Percentiles rank a stretch among this genome's conserved stretches.
These are phyloP conservation scores for Drosophila miranda DNA, from an alignment of 1,140 invertebrate species.

Conservation along the genomic window DNA sequence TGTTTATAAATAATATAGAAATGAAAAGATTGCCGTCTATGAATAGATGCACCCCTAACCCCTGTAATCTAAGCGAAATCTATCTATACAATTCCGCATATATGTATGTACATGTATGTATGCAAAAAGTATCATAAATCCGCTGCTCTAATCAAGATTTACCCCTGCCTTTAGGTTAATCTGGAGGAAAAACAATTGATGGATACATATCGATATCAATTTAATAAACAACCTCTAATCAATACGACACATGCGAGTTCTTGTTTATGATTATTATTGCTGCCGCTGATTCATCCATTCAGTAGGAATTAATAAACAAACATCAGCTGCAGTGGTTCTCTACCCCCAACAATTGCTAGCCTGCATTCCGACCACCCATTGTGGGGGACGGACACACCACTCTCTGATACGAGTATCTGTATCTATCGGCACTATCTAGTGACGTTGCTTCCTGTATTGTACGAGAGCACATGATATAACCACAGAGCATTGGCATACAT, in stretches of 20 bases:
- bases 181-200: constrained; percentile 23
- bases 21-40: constrained; percentile 52
- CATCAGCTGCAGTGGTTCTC: constrained; percentile 9
- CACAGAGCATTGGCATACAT: constrained; percentile 17
- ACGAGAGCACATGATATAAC: too few species aligned
- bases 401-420: not conserved
- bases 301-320: constrained; percentile 31
- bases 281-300: constrained; percentile 33
- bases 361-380: constrained; percentile 22
- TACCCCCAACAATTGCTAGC: constrained; percentile 15
- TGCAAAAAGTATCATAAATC: constrained; percentile 1
- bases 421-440: constrained; percentile 16
- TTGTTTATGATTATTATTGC: constrained; percentile 22
- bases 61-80: constrained; percentile 46
- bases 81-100: constrained; percentile 24
- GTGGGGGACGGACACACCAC: not conserved
- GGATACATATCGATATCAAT: constrained; percentile 33
- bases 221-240: constrained; percentile 47
- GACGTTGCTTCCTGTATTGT: constrained; percentile 21
- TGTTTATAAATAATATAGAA: constrained; percentile 58
- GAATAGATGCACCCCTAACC: constrained; percentile 57
- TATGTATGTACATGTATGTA: not conserved
- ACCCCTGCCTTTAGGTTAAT: not conserved
- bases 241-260: constrained; percentile 41
- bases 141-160: not conserved